Evolutionary conservation across 2,113 vertebrate genomes (phyloP), one percentile per base, ranked within the genome.

Genomic region (Eolophus roseicapilla): DNA sequence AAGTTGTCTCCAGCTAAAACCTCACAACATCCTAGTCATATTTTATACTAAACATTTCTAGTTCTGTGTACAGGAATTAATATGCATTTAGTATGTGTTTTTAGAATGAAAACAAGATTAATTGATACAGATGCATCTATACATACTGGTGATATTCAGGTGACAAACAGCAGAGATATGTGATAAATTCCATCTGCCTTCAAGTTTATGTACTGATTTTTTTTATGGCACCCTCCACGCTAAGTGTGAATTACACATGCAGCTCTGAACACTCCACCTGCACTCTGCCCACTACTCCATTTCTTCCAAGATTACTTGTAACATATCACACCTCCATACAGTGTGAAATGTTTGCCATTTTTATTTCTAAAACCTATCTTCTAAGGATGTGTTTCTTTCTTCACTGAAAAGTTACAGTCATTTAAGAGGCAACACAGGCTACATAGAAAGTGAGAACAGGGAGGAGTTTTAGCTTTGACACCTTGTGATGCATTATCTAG

Each of bases 231-330:
- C 41, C 49, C 59, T 80, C 46, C 82, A 65, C 41, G 71, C 62
- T 35, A 90, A 90, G 59, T 95, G 87, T 85, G 85, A 96, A 95
- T 95, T 91, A 92, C 44, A 95, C 57, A 87, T 59, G 59, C 70
- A 82, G 78, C 28, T 95, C 78, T 62, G 84, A 95, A 95, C 81
- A 90, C 41, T 95, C 85, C 95, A 95, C 92, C 88, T 96, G 90
- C 88, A 88, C 74, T 92, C 93, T 95, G 78, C 94, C 89, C 90
- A 96, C 96, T 82, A 50, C 49, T 85, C 28, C 25, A 52, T 86
- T 94, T 95, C 67, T 92, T 96, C 71, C 84, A 94, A 79, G 75
- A 96, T 91, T 76, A 69, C 90, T 95, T 87, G 52, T 27, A 95
- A 92, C 67, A 85, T 90, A 64, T 95, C 87, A 86, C 95, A 95